These are phyloP conservation scores for Nyctalus aviator DNA, from an alignment of 2,797 vertebrate species.

Conservation along the genomic window DNA sequence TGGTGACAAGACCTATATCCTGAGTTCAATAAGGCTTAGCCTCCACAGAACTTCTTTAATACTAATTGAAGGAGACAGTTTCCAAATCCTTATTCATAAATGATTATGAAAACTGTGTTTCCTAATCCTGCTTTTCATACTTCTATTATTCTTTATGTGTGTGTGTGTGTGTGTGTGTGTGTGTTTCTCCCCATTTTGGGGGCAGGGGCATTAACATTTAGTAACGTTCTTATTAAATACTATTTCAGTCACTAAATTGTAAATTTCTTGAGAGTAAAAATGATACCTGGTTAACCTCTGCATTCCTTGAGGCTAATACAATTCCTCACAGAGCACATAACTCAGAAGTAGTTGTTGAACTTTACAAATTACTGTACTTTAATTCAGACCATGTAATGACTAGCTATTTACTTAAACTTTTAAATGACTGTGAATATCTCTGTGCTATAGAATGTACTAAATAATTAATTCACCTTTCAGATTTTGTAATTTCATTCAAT, in stretches of 20 bases:
- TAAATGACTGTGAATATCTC: background rate
- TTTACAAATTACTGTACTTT: conserved; percentile 35
- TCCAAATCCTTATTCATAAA: conserved; percentile 45
- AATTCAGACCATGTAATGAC: conserved; percentile 20
- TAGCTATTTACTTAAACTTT: conserved; percentile 46
- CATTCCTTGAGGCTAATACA: background rate
- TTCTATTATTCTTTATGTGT: background rate
- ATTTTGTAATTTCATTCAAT: conserved; percentile 47
- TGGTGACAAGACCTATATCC: background rate
- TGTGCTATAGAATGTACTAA: conserved; percentile 1
- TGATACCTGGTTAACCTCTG: conserved; percentile 10
- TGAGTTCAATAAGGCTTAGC: conserved; percentile 21
- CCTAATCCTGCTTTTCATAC: background rate
- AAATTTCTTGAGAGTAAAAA: conserved; percentile 56
- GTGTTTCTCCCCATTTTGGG: background rate
- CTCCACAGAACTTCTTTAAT: background rate
- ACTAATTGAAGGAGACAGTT: conserved; percentile 8
- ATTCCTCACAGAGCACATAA: background rate
- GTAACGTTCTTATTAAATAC: conserved; percentile 34
- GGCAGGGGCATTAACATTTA: background rate
- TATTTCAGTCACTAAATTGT: conserved; percentile 18
- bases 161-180: too few relatives aligned
- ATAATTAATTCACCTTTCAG: conserved; percentile 14
- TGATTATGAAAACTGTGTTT: background rate
- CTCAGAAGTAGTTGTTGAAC: background rate